Percentiles rank a stretch among this genome's conserved stretches.
Conservation (phyloP, 2,797 vertebrate species). For the Coccyzus lansbergi region DNA sequence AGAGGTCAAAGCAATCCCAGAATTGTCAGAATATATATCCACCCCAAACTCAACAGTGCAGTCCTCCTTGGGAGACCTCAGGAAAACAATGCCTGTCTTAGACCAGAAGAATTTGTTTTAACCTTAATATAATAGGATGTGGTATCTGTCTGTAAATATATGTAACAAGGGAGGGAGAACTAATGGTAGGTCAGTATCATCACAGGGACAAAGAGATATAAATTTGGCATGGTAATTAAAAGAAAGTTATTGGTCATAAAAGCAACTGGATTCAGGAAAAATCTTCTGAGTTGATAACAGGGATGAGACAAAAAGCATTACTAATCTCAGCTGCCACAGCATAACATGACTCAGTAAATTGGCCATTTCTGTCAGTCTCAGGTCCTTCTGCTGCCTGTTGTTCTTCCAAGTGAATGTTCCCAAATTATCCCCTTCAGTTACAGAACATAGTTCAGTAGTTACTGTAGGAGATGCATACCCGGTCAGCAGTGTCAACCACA, state of each 20-base stretch:
- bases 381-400: not conserved
- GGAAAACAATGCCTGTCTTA: not conserved
- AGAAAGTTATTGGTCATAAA: not conserved
- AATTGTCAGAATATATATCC: not conserved
- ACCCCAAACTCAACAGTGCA: too few species aligned
- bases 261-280: not conserved
- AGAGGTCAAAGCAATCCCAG: not conserved
- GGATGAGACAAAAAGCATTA: not conserved
- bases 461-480: fast-evolving
- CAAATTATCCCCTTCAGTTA: not conserved
- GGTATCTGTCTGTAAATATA: not conserved
- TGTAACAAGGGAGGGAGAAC: not conserved
- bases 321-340: not conserved
- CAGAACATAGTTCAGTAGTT: not conserved
- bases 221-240: not conserved
- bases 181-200: not conserved
- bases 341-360: not conserved
- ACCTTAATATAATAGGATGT: not conserved
- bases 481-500: not conserved
- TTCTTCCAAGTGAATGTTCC: not conserved
- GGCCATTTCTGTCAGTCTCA: not conserved
- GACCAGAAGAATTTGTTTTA: not conserved
- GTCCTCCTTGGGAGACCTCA: not conserved
- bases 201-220: not conserved
- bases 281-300: not conserved